These are phyloP conservation scores for Watsonalla cultraria DNA, from an alignment of 2,888 invertebrate species.

Conservation along the genomic window DNA sequence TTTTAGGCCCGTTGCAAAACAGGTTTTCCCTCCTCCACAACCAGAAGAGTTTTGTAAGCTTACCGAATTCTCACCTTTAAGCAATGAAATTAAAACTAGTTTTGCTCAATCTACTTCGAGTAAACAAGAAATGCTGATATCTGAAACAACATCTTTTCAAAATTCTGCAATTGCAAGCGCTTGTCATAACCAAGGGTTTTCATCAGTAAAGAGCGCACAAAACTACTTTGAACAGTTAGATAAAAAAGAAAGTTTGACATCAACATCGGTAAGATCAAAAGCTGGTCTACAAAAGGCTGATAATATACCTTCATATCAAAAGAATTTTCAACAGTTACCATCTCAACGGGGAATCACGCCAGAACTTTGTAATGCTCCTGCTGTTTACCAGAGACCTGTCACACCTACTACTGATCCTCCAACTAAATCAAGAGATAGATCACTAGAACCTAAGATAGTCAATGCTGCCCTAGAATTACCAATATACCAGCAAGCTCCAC, in stretches of 20 bases:
- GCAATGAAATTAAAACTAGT: slow-evolving; percentile 54
- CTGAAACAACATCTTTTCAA: slow-evolving; percentile 48
- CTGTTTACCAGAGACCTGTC: slow-evolving; percentile 60
- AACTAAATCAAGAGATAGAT: slow-evolving; percentile 49
- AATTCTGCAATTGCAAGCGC: slow-evolving; percentile 40
- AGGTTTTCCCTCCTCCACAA: slow-evolving; percentile 58
- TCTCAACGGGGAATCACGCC: slow-evolving; percentile 80
- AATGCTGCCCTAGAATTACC: slow-evolving; percentile 20
- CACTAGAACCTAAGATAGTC: slow-evolving; percentile 38
- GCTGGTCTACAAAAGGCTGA: slow-evolving; percentile 81
- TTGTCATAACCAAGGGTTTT: slow-evolving; percentile 45
- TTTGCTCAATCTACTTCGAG: slow-evolving; percentile 45
- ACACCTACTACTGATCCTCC: slow-evolving; percentile 64
- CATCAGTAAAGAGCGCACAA: slow-evolving; percentile 61
- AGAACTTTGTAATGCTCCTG: slow-evolving; percentile 66
- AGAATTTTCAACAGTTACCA: slow-evolving; percentile 78
- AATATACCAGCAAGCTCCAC: slow-evolving; percentile 25
- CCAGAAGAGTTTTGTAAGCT: slow-evolving; percentile 54
- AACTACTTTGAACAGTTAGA: slow-evolving; percentile 64
- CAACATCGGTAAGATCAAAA: slow-evolving; percentile 54
- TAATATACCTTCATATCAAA: slow-evolving; percentile 81
- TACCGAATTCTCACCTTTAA: slow-evolving; percentile 56
- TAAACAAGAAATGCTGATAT: slow-evolving; percentile 43
- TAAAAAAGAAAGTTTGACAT: slow-evolving; percentile 54
- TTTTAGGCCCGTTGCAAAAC: slow-evolving; percentile 69